Evolutionary conservation across 2,888 invertebrate genomes (phyloP).

Genomic region (Andrena hattorfiana): DNA sequence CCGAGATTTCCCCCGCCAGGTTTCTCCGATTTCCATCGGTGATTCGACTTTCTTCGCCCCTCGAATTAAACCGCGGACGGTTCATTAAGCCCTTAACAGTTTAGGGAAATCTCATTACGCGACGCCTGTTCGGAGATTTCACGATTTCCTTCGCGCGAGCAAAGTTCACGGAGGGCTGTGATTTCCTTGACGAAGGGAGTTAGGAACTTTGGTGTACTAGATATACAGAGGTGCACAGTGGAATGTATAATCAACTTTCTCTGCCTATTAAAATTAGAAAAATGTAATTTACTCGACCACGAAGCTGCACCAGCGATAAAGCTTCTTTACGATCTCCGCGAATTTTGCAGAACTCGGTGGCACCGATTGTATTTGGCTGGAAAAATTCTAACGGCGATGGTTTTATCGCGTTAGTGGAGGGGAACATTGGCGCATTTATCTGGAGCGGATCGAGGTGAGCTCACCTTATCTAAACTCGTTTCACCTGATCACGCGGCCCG

Average conservation of each 20-base stretch:
- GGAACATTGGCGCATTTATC: conserved; percentile 21
- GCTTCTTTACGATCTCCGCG: too few relatives aligned
- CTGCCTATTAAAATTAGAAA: background rate
- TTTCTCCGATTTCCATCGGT: conserved; percentile 13
- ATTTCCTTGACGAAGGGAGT: background rate
- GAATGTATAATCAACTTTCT: too few relatives aligned
- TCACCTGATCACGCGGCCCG: conserved; percentile 36
- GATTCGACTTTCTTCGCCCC: background rate
- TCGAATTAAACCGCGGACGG: background rate
- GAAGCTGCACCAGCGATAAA: too few relatives aligned
- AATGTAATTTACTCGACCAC: too few relatives aligned
- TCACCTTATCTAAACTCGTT: conserved; percentile 59
- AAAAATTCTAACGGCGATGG: conserved; percentile 24
- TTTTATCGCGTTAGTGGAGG: conserved; percentile 5
- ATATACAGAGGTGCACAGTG: too few relatives aligned
- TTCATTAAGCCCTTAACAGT: conserved; percentile 12
- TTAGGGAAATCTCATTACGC: conserved; percentile 8
- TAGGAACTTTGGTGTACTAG: background rate
- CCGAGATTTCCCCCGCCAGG: background rate
- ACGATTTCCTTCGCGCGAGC: conserved; percentile 9
- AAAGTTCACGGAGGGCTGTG: background rate
- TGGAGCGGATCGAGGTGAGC: conserved; percentile 20
- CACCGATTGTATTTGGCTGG: background rate
- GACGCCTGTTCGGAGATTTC: conserved; percentile 14
- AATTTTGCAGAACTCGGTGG: background rate